Percentiles rank a stretch among this genome's conserved stretches.
Evolutionary conservation across 1,140 invertebrate genomes (phyloP).

Genomic region (Antheraea mylitta): DNA sequence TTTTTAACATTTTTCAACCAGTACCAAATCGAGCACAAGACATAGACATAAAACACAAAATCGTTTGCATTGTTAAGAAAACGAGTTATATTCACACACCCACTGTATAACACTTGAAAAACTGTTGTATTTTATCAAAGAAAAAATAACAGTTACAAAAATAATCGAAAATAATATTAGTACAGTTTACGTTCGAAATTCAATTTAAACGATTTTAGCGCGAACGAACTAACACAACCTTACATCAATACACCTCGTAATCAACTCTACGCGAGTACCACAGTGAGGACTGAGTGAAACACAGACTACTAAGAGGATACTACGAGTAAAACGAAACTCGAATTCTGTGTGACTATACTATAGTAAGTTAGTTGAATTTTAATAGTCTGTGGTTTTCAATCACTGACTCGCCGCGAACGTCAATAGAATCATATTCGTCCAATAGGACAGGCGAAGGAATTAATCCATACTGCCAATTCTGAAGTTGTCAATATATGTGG

Average conservation of each 20-base stretch:
- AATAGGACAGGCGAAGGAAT: too few relatives aligned
- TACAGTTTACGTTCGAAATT: background rate
- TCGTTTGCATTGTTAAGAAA: slow-evolving; percentile 61
- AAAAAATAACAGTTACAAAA: slow-evolving; percentile 49
- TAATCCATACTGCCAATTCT: too few relatives aligned
- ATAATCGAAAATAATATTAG: slow-evolving; percentile 25
- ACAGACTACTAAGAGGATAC: too few relatives aligned
- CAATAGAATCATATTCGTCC: background rate
- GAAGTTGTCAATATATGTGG: too few relatives aligned
- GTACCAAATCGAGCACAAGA: too few relatives aligned
- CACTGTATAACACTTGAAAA: slow-evolving; percentile 39
- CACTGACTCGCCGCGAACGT: slow-evolving; percentile 10
- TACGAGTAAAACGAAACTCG: too few relatives aligned
- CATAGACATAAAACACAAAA: slow-evolving; percentile 60
- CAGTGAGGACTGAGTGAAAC: background rate
- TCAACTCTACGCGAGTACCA: slow-evolving; percentile 22
- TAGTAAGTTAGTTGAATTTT: too few relatives aligned
- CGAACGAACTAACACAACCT: slow-evolving; percentile 38
- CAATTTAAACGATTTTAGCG: slow-evolving; percentile 34
- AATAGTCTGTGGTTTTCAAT: background rate
- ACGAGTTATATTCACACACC: slow-evolving; percentile 39
- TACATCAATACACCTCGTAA: slow-evolving; percentile 32
- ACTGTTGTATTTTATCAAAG: slow-evolving; percentile 44
- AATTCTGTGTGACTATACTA: background rate
- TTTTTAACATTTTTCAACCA: slow-evolving; percentile 67